A percentile compares a stretch with the other conserved stretches of the same genome.
Conservation (phyloP, 2,113 vertebrate species). For the Eulemur macaco region DNA sequence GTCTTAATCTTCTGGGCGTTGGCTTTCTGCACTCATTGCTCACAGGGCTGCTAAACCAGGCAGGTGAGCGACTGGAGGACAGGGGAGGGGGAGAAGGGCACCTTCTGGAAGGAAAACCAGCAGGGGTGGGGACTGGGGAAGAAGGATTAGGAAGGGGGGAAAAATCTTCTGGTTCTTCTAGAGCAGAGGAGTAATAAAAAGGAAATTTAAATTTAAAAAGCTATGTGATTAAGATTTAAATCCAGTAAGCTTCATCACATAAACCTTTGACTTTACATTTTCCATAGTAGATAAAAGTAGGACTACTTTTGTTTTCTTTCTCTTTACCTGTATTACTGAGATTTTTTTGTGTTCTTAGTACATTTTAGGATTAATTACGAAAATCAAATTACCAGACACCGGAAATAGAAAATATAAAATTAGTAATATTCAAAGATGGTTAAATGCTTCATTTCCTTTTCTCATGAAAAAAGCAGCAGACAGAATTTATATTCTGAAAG, state of each 20-base stretch:
- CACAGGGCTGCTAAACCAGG: neutral
- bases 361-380: neutral
- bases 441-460: neutral
- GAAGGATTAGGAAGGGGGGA: neutral
- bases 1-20: neutral
- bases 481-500: neutral
- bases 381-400: neutral
- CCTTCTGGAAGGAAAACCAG: neutral
- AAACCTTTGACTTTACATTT: neutral
- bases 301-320: neutral
- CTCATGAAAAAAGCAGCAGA: neutral
- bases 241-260: neutral
- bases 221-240: neutral
- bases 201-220: neutral
- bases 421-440: neutral
- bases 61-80: neutral
- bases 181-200: neutral
- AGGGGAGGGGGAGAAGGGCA: rapidly evolving
- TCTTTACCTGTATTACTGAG: neutral
- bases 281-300: neutral
- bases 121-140: neutral
- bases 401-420: neutral
- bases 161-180: neutral
- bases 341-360: neutral
- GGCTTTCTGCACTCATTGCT: neutral